These are phyloP conservation scores for Enteromius mattozi DNA, from an alignment of 2,797 vertebrate genomes.

Conservation along the genomic window DNA sequence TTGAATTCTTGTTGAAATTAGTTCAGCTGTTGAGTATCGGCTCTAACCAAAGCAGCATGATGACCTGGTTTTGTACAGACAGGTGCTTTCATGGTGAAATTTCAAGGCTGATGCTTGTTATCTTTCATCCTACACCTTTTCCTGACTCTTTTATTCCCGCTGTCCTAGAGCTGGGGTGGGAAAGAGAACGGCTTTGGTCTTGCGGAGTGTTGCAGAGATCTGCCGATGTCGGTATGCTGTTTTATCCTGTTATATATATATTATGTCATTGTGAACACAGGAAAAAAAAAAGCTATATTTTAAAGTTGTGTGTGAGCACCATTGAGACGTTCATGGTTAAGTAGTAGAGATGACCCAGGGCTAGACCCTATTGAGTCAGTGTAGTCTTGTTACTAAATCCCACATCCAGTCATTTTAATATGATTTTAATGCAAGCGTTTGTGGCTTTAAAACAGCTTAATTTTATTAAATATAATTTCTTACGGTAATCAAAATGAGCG, in stretches of 20 bases:
- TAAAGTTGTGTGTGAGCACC: background rate
- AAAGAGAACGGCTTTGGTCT: conserved; percentile 97
- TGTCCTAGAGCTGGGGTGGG: conserved; percentile 91
- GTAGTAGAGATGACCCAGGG: background rate
- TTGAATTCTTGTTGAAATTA: background rate
- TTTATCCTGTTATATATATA: background rate
- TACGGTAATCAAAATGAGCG: background rate
- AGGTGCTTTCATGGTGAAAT: conserved; percentile 44
- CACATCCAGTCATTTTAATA: background rate
- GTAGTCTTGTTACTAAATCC: background rate
- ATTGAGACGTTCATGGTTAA: background rate
- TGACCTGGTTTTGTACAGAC: conserved; percentile 30
- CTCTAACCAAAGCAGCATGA: conserved; percentile 16
- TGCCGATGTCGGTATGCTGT: conserved; percentile 84
- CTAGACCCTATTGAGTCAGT: background rate
- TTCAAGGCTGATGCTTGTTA: conserved; percentile 61
- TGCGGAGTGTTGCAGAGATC: conserved; percentile 94
- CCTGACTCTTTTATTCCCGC: background rate
- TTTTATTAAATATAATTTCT: background rate
- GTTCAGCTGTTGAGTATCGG: background rate
- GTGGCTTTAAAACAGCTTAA: background rate
- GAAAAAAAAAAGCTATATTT: background rate
- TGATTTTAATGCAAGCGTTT: background rate
- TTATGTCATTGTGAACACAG: background rate
- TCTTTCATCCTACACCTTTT: conserved; percentile 59